Base-by-base conservation (phyloP, 2,797 vertebrate species). In the Diceros bicornis region DNA sequence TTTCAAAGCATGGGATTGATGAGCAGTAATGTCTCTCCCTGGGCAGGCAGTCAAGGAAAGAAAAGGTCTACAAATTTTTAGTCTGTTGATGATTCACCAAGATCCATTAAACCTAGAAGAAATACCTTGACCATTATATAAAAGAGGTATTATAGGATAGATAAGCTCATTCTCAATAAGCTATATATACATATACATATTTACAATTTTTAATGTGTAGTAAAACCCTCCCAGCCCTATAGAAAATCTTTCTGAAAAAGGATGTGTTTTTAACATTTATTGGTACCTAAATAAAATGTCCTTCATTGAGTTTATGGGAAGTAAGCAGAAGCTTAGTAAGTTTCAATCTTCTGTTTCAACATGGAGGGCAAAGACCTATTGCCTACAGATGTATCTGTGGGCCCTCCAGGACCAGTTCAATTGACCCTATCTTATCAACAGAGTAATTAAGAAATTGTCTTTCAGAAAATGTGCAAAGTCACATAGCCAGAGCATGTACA, bases 1-100 rank as follows among this genome's bases (percentile, higher is more conserved):
- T 94, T 66, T 34, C 25, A 95, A 34, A 77, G n/a, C 96, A 83
- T 81, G 34, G 11, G 32, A 96, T 74, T 79, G 32, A 61, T 57
- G 32, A 95, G 10, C 59, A 94, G 3, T 72, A 81, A 91, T 29
- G 8, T 87, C 32, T 87, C 62, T 90, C 27, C 37, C 37, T 52
- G 29, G 47, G 44, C 10, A 77, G 14, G 27, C 9, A 91, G 37
- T 83, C 52, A 90, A 79, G 32, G 69, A 84, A 91, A 96, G 64
- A 57, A 94, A 96, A 32, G 14, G 2, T 44, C 92, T 16, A 47
- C 32, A 50, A 59, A 84, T 57, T 50, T 89, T 81, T 59, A 81
- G 20, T 87, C 64, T 90, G 52, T 62, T 96, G 20, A 87, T 90
- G 55, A 50, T 57, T 88, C 57, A 89, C 69, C 9, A 47, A 71